These are phyloP conservation scores for Malurus cyaneus DNA, from an alignment of 2,113 vertebrate genomes.

Conservation along the genomic window DNA sequence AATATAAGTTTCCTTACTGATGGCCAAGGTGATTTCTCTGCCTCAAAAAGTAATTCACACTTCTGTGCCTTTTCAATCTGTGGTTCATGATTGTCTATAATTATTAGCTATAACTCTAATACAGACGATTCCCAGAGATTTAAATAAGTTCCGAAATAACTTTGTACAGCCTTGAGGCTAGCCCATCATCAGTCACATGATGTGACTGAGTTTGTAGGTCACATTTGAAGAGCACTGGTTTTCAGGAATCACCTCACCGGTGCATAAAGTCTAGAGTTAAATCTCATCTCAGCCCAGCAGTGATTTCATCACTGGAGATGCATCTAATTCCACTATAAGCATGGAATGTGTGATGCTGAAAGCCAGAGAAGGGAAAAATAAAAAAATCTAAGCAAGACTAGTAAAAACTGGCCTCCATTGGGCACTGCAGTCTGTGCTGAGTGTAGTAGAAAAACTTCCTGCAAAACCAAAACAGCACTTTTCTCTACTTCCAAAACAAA, in stretches of 20 bases:
- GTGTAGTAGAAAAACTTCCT: not conserved
- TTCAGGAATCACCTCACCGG: not conserved
- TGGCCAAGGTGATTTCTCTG: not conserved
- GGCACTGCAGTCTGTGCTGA: not conserved
- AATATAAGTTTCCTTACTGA: not conserved
- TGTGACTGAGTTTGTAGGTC: not conserved
- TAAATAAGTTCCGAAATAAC: not conserved
- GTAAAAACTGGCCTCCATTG: not conserved
- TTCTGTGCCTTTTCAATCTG: not conserved
- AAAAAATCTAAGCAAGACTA: not conserved
- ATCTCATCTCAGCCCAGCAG: not conserved
- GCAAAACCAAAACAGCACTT: not conserved
- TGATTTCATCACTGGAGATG: not conserved
- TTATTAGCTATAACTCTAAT: not conserved
- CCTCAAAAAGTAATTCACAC: not conserved
- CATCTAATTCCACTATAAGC: not conserved
- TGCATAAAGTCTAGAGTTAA: not conserved
- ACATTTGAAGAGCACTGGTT: not conserved
- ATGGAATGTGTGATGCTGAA: not conserved
- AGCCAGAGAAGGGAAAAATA: not conserved
- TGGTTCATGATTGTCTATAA: not conserved
- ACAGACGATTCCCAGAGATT: not conserved
- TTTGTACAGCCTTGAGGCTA: not conserved
- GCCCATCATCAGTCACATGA: not conserved
- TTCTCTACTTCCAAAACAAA: not conserved